Conservation (phyloP, 2,888 invertebrate genomes). For the Onchidella celtica region DNA sequence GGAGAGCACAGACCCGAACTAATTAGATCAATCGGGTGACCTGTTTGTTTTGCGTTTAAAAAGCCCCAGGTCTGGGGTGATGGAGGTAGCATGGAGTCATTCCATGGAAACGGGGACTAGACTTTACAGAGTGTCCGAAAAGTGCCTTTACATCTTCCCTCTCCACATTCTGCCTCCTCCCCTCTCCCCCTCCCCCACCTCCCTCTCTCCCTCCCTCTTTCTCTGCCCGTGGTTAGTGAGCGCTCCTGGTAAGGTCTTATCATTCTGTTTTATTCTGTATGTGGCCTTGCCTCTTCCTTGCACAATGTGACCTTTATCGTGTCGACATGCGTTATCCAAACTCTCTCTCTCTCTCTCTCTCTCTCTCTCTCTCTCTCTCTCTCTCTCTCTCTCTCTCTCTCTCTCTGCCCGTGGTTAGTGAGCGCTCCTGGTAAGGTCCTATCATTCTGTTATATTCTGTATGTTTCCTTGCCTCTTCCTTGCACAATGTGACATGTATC, state of each 20-base stretch:
- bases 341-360: conserved; percentile 42
- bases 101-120: too few relatives aligned
- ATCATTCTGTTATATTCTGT: conserved; percentile 7
- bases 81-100: too few relatives aligned
- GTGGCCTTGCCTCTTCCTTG: conserved; percentile 20
- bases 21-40: too few relatives aligned
- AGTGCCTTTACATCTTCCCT: too few relatives aligned
- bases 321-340: conserved; percentile 17
- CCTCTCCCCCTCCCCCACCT: background rate
- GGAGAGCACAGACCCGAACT: too few relatives aligned
- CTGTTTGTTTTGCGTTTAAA: too few relatives aligned
- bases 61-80: too few relatives aligned
- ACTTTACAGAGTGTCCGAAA: too few relatives aligned
- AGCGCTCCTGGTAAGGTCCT: background rate
- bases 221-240: background rate
- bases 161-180: background rate
- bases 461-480: conserved; percentile 22
- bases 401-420: background rate
- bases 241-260: background rate
- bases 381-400: background rate
- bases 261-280: conserved; percentile 14
- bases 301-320: conserved; percentile 7
- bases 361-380: conserved; percentile 15
- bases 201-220: background rate
- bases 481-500: conserved; percentile 8